Evolutionary conservation across 1,140 invertebrate genomes (phyloP).

Genomic region (Paracyclopina nana): DNA sequence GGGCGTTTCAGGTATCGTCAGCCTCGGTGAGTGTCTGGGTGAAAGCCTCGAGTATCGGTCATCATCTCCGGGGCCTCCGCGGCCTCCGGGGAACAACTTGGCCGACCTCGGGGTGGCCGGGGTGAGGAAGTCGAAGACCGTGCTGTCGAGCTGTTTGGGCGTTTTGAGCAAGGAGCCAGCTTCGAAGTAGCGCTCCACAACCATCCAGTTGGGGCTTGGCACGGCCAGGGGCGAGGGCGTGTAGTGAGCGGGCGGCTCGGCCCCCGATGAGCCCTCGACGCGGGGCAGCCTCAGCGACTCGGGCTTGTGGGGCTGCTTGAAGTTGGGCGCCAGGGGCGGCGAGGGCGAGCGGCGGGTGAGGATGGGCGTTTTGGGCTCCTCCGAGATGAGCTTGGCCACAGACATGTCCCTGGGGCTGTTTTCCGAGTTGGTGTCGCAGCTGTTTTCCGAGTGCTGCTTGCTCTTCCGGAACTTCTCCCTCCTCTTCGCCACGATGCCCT

Average conservation of each 20-base stretch:
- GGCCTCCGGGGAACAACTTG: not conserved
- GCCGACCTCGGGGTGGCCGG: not conserved
- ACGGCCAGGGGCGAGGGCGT: conserved; percentile 1
- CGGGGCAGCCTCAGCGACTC: not conserved
- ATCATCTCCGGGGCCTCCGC: not conserved
- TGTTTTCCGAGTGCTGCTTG: not conserved
- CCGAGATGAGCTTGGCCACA: not conserved
- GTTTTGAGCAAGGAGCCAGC: conserved; percentile 5
- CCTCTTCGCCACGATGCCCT: conserved; percentile 1
- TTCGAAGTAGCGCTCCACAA: conserved; percentile 9
- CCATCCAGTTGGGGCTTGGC: conserved; percentile 10
- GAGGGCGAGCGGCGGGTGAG: not conserved
- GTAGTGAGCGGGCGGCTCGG: not conserved
- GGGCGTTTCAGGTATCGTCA: conserved; percentile 4
- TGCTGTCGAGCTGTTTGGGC: conserved; percentile 6
- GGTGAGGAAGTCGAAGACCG: conserved; percentile 9
- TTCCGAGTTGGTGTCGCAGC: conserved; percentile 6
- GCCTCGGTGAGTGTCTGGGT: conserved; percentile 2
- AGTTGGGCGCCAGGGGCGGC: not conserved
- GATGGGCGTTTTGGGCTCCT: conserved; percentile 9
- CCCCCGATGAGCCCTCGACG: not conserved
- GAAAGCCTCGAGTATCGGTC: conserved; percentile 5
- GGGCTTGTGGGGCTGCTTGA: not conserved
- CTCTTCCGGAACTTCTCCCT: conserved; percentile 3
- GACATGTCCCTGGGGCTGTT: conserved; percentile 11